Evolutionary conservation across 2,113 vertebrate species (phyloP), one percentile per base, ranked within the genome.

Genomic region (Centropristis striata): DNA sequence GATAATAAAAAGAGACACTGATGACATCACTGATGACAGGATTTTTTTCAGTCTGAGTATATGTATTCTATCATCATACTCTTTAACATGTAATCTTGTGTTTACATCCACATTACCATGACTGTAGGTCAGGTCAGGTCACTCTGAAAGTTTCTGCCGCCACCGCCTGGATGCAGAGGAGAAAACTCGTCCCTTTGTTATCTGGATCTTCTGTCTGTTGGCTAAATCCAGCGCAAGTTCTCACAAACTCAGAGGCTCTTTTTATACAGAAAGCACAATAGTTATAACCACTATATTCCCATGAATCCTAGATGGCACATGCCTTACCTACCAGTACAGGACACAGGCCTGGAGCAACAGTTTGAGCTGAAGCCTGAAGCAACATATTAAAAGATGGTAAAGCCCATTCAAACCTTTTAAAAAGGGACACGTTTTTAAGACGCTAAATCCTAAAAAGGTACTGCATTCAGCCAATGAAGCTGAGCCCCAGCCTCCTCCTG

Each of bases 111-210:
- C 15, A 44, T 79, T 51, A 67, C 59, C 47, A 57, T 78, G 6
- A 51, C 42, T 49, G 39, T 20, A 57, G 70, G 20, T 72, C 20
- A 66, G 71, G 51, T 54, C 53, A 71, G 53, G 74, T 71, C 73
- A 71, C 51, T 39, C 25, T 51, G 42, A 71, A 39, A 68, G 70
- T 80, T 78, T 57, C 46, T 84, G 90, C 83, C 82, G 83, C 89
- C 89, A 80, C 86, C 81, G 15, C 58, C 84, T 84, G 89, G 86
- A 67, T 18, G 23, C 59, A 50, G 16, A 63, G 39, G 21, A 46
- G 50, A 37, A 59, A 37, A 57, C 36, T 27, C 18, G 42, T 12
- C 42, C n/a, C 44, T 74, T 65, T 70, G 23, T 63, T 50, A 15
- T 32, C 44, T 47, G 41, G 53, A 44, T 39, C 47, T 44, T 14